phyloP scores from a whole-genome alignment of 2,797 vertebrate genomes.

The Etheostoma nigrum region DNA sequence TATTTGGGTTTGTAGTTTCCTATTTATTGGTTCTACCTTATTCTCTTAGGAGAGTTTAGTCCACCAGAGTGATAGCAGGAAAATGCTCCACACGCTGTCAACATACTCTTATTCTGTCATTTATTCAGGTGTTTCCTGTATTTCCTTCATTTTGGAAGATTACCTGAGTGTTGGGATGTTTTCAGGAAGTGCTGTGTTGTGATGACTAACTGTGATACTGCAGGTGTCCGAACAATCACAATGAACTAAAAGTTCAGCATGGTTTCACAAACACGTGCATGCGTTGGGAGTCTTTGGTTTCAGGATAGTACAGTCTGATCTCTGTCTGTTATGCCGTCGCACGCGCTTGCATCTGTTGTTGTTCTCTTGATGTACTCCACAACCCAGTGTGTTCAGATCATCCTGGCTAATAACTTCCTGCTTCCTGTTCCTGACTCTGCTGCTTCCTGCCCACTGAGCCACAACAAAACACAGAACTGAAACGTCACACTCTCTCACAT shows the following conservation, averaged over 20 bases:
- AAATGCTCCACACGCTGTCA: constrained; percentile 33
- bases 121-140: constrained; percentile 75
- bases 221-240: constrained; percentile 52
- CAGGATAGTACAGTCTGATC: constrained; percentile 46
- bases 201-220: constrained; percentile 53
- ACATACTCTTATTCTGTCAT: constrained; percentile 43
- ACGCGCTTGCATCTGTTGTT: constrained; percentile 58
- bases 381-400: constrained; percentile 80
- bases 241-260: not conserved
- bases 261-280: too few relatives aligned
- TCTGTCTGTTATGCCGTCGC: constrained; percentile 46
- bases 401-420: constrained; percentile 85
- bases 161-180: constrained; percentile 67
- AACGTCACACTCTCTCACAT: constrained; percentile 11
- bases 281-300: not conserved
- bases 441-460: constrained; percentile 64
- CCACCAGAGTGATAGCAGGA: constrained; percentile 37
- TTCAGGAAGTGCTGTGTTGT: constrained; percentile 68
- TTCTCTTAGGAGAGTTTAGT: constrained; percentile 28
- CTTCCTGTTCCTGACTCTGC: constrained; percentile 82
- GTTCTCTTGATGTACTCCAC: constrained; percentile 80
- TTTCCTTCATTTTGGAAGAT: constrained; percentile 63
- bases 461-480: constrained; percentile 40
- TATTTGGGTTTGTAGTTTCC: not conserved
- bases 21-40: constrained; percentile 44